phyloP scores from a whole-genome alignment of 2,888 invertebrate genomes.

The Opisthograptis luteolata region DNA sequence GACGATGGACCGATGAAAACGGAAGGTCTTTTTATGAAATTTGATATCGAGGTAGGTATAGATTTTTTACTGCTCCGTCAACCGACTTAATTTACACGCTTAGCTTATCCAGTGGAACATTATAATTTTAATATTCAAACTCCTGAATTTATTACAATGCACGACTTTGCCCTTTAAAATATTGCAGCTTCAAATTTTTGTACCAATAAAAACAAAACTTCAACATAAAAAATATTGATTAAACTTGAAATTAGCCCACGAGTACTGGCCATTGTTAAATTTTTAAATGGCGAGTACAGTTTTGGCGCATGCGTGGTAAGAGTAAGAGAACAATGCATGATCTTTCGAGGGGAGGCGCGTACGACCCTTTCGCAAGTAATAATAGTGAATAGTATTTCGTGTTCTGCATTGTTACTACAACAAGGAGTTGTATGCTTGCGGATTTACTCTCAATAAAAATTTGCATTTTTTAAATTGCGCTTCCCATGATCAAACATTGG shows the following conservation, averaged over 20 bases:
- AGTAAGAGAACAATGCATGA: conserved; percentile 54
- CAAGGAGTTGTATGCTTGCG: conserved; percentile 36
- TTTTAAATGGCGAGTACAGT: conserved; percentile 45
- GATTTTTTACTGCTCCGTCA: too few relatives aligned
- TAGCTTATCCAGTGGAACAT: too few relatives aligned
- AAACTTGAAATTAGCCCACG: conserved; percentile 36
- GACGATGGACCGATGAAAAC: too few relatives aligned
- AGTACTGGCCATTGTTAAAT: conserved; percentile 34
- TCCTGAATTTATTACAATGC: too few relatives aligned
- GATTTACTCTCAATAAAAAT: conserved; percentile 41
- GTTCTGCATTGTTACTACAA: conserved; percentile 44
- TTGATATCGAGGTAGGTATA: too few relatives aligned
- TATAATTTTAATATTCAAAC: too few relatives aligned
- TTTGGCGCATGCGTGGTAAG: conserved; percentile 47
- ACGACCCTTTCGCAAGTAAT: conserved; percentile 58
- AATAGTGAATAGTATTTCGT: conserved; percentile 38
- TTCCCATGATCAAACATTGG: conserved; percentile 21
- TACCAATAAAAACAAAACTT: conserved; percentile 11
- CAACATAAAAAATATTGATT: conserved; percentile 19
- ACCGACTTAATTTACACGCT: too few relatives aligned
- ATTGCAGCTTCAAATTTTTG: too few relatives aligned
- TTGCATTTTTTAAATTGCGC: conserved; percentile 23
- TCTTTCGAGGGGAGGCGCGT: conserved; percentile 46
- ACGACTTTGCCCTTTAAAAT: not conserved
- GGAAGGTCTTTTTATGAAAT: too few relatives aligned